Evolutionary conservation across 2,888 invertebrate species (phyloP).

Genomic region (Rutpela maculata): DNA sequence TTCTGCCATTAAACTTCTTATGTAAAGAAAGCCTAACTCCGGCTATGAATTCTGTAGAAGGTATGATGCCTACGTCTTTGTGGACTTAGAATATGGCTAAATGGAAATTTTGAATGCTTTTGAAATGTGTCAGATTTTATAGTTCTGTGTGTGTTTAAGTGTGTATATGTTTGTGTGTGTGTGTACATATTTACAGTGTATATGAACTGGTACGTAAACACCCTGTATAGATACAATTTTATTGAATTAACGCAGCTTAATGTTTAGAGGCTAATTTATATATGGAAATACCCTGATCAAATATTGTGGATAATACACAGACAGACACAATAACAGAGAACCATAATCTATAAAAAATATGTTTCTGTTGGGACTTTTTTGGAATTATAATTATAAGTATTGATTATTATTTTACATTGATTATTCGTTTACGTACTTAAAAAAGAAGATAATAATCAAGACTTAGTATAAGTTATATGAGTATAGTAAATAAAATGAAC

Average conservation of each 20-base stretch:
- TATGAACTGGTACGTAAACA: neutral
- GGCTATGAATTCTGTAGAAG: constrained; percentile 89
- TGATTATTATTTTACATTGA: too few relatives aligned
- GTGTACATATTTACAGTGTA: too few relatives aligned
- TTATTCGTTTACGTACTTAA: too few relatives aligned
- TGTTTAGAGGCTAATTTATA: neutral
- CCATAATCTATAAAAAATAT: too few relatives aligned
- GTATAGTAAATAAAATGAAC: too few relatives aligned
- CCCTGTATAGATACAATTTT: neutral
- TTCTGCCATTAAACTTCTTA: constrained; percentile 93
- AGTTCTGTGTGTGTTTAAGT: neutral
- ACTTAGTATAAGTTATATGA: too few relatives aligned
- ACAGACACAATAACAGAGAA: too few relatives aligned
- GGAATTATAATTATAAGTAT: too few relatives aligned
- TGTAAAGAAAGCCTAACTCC: constrained; percentile 90
- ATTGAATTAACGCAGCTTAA: neutral
- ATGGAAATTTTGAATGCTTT: neutral
- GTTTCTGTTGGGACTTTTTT: too few relatives aligned
- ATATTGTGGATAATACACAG: too few relatives aligned
- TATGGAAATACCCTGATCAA: neutral
- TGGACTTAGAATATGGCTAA: constrained; percentile 83
- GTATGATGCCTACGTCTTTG: constrained; percentile 92
- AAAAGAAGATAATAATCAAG: too few relatives aligned
- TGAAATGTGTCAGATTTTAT: neutral
- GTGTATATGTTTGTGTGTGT: too few relatives aligned